Percentiles rank a stretch among this genome's conserved stretches.
Conservation (phyloP, 2,797 vertebrate species). For the Melanotaenia boesemani region DNA sequence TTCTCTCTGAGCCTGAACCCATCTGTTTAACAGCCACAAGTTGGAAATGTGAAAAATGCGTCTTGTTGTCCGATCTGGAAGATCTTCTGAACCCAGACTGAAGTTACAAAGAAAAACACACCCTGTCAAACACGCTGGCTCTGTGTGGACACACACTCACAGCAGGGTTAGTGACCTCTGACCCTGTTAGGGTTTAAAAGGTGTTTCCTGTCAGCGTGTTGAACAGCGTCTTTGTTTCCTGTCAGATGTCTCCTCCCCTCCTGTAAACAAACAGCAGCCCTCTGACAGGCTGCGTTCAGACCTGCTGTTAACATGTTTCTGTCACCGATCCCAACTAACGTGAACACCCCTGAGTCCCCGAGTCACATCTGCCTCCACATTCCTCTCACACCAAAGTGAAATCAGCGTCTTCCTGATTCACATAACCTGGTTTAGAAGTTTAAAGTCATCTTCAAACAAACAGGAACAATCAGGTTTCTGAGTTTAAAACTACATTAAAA, state of each 20-base stretch:
- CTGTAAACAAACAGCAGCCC: slow-evolving; percentile 12
- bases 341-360: too few species aligned
- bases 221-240: slow-evolving; percentile 42
- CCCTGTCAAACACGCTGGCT: not conserved
- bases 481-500: too few species aligned
- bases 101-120: slow-evolving; percentile 2
- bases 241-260: not conserved
- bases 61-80: not conserved
- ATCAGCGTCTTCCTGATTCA: too few species aligned
- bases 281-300: not conserved
- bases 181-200: slow-evolving; percentile 25
- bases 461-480: too few species aligned
- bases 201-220: slow-evolving; percentile 23
- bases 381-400: too few species aligned
- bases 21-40: not conserved
- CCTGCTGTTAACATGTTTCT: too few species aligned
- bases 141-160: not conserved
- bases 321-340: too few species aligned
- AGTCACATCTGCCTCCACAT: too few species aligned
- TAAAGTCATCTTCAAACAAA: too few species aligned
- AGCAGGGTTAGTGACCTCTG: slow-evolving; percentile 32
- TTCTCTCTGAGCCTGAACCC: too few species aligned
- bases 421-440: too few species aligned
- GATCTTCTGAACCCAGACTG: slow-evolving; percentile 17
- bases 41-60: not conserved